phyloP scores from a whole-genome alignment of 2,888 invertebrate genomes.

The Chrysopilus asiliformis region DNA sequence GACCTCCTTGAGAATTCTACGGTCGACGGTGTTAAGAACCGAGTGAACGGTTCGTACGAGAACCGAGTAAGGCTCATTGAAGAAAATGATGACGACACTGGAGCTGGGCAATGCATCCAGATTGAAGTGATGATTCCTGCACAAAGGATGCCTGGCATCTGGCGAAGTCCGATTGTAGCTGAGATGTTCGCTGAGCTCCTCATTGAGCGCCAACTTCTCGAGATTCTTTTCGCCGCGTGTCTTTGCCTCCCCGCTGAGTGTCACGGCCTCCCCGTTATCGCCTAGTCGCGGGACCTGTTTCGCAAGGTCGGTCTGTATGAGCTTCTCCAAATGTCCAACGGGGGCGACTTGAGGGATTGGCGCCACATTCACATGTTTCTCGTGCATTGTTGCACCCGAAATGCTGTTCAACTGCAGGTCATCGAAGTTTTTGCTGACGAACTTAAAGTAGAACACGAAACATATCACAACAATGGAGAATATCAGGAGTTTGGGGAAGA shows the following conservation, averaged over 20 bases:
- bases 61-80: slow-evolving; percentile 81
- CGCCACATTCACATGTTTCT: background rate
- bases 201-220: slow-evolving; percentile 76
- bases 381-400: background rate
- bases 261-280: slow-evolving; percentile 53
- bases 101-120: slow-evolving; percentile 50
- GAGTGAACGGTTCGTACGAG: slow-evolving; percentile 63
- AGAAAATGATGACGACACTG: slow-evolving; percentile 76
- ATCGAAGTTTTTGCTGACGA: background rate
- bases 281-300: slow-evolving; percentile 56
- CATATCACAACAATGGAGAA: background rate
- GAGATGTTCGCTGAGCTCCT: slow-evolving; percentile 76
- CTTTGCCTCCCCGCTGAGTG: slow-evolving; percentile 51
- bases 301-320: background rate
- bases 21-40: slow-evolving; percentile 54
- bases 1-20: slow-evolving; percentile 62
- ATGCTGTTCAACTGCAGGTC: no score
- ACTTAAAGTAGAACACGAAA: background rate
- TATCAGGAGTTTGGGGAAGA: background rate
- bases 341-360: no score
- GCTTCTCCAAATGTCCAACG: background rate
- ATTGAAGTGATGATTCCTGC: slow-evolving; percentile 39
- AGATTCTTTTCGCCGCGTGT: slow-evolving; percentile 53
- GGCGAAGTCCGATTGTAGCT: slow-evolving; percentile 59
- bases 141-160: slow-evolving; percentile 32